Evolutionary conservation across 2,888 invertebrate genomes (phyloP).

Genomic region (Sepiola atlantica): DNA sequence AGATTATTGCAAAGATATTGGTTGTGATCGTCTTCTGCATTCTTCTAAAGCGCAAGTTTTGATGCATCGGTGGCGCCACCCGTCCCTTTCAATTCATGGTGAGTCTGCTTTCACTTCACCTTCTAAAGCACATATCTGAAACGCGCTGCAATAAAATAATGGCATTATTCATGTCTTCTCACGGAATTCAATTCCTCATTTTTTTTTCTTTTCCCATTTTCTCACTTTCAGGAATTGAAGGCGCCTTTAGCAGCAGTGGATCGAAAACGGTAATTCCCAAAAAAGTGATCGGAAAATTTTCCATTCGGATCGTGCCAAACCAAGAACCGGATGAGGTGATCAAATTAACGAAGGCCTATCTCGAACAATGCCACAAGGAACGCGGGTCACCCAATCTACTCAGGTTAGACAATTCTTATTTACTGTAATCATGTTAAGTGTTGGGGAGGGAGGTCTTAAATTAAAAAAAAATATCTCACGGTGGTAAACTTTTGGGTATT

Average conservation of each 20-base stretch:
- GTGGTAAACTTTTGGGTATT: too few relatives aligned
- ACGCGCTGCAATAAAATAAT: too few relatives aligned
- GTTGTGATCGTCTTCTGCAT: conserved; percentile 81
- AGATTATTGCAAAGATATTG: conserved; percentile 85
- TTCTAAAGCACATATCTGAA: not conserved
- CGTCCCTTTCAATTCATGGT: conserved; percentile 92
- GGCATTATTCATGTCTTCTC: not conserved
- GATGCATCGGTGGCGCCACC: conserved; percentile 96
- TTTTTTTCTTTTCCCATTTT: not conserved
- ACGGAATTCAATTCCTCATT: not conserved
- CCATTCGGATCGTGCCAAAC: conserved; percentile 95
- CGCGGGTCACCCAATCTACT: conserved; percentile 90
- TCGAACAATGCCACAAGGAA: conserved; percentile 85
- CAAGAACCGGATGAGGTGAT: conserved; percentile 90
- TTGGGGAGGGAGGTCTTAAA: too few relatives aligned
- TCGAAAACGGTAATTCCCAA: conserved; percentile 89
- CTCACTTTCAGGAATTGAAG: conserved; percentile 83
- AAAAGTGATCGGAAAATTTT: conserved; percentile 95
- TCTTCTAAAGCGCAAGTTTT: conserved; percentile 87
- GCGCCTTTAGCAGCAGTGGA: conserved; percentile 92
- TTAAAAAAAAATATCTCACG: too few relatives aligned
- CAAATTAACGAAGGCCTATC: conserved; percentile 84
- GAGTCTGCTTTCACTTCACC: conserved; percentile 43
- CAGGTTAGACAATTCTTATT: too few relatives aligned
- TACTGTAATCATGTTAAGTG: too few relatives aligned